Base-by-base conservation (phyloP, 2,797 vertebrate species). In the Molothrus aeneus region DNA sequence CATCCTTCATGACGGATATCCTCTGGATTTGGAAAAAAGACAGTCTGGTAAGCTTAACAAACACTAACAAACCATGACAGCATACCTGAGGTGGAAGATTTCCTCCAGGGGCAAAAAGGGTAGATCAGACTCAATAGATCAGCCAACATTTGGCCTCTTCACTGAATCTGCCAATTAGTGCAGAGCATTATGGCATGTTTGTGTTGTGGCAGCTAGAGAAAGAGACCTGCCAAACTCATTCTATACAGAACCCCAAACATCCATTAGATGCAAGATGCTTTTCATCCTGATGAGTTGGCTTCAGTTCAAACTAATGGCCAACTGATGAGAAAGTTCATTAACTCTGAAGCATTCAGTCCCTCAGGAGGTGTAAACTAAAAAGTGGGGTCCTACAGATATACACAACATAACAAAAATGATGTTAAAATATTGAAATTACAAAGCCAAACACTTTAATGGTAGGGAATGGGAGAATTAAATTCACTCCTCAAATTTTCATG, bases 271-370 rank as follows among this genome's bases (percentile, higher is more conserved):
- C 90, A 92, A 92, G 91, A 96, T 94, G 95, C 95, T 96, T 96
- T 97, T 95, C 94, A 95, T 88, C 90, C 95, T 93, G 91, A 95
- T 96, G 92, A 96, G 92, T 94, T 96, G 95, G 94, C 94, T 86
- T 94, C 56, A 71, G 86, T 93, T 95, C 95, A 96, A 95, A 85
- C 73, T 94, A 94, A 95, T 88, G 95, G 88, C 83, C 83, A 92
- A 91, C 88, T 94, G 95, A 94, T 95, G 95, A 96, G 88, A 96
- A 96, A 96, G 93, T 96, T 97, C 96, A 96, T 96, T 96, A 94
- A 84, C 90, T 96, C 87, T 88, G 92, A 96, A 94, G 77, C 86
- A 65, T 88, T 94, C 83, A 48, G 77, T 96, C 95, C 86, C 95
- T 92, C 64, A 93, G 90, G 95, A 96, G 78, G 38, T 77, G 9